Evolutionary conservation across 1,140 invertebrate species (phyloP).

Genomic region (Phocides pigmalion): DNA sequence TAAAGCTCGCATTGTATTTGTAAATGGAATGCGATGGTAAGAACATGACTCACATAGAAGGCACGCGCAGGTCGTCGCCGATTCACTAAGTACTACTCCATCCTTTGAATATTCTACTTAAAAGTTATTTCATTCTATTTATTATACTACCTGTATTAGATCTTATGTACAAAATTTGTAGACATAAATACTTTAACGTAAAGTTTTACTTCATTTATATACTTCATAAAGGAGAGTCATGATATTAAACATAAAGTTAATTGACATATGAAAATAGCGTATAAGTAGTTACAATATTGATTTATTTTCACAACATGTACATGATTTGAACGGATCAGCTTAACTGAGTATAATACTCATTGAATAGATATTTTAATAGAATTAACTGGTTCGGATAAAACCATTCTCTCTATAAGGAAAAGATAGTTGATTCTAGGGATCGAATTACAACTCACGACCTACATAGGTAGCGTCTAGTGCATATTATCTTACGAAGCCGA

Average conservation of each 20-base stretch:
- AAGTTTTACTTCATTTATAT: no score
- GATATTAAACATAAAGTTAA: no score
- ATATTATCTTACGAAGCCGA: conserved; percentile 16
- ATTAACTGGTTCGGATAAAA: neutral
- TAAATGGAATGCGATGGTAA: conserved; percentile 60
- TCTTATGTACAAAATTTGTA: no score
- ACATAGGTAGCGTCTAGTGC: conserved; percentile 8
- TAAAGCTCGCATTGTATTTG: conserved; percentile 46
- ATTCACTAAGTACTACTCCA: conserved; percentile 50
- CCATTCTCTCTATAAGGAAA: neutral
- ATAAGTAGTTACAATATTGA: no score
- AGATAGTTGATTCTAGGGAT: conserved; percentile 38
- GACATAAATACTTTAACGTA: no score
- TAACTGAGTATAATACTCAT: no score
- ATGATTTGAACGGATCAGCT: neutral
- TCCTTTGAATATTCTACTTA: conserved; percentile 33
- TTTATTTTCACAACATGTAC: no score
- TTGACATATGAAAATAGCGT: no score
- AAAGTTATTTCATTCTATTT: neutral
- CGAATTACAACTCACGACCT: conserved; percentile 43
- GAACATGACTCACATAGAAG: conserved; percentile 66
- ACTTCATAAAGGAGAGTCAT: no score
- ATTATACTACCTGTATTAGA: neutral
- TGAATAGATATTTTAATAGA: no score
- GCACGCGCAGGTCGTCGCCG: conserved; percentile 56